phyloP scores from a whole-genome alignment of 2,113 vertebrate species.

The Cryptotis parvus region DNA sequence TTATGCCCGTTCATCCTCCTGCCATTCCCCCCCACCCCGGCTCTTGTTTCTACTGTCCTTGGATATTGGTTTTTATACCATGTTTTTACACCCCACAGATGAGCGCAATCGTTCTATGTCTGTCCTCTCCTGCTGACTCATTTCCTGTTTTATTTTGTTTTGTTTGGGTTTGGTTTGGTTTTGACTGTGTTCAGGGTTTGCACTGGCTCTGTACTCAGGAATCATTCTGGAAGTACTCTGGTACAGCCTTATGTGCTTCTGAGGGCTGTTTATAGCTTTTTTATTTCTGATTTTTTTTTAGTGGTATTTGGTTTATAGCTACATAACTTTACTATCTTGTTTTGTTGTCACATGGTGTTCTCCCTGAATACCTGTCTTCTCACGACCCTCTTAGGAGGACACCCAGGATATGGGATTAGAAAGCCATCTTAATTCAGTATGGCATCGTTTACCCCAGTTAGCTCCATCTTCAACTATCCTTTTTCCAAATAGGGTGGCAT shows the following conservation, averaged over 20 bases:
- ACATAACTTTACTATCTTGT: not conserved
- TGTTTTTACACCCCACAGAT: too few species aligned
- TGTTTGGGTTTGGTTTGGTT: too few species aligned
- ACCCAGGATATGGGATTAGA: not conserved
- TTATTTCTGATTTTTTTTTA: not conserved
- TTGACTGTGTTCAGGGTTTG: not conserved
- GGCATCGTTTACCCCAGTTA: constrained; percentile 9
- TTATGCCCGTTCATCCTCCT: too few species aligned
- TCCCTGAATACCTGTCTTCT: not conserved
- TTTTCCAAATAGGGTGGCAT: constrained; percentile 18
- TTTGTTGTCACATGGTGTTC: constrained; percentile 10
- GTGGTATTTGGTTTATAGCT: not conserved
- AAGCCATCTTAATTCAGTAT: not conserved
- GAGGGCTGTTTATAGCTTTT: not conserved
- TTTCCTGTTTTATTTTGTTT: too few species aligned
- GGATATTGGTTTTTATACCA: too few species aligned
- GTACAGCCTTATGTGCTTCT: too few species aligned
- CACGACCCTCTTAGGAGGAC: not conserved
- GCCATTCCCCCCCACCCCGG: too few species aligned
- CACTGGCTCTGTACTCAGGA: not conserved
- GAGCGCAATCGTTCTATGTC: too few species aligned
- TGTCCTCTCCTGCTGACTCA: too few species aligned
- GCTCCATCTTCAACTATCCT: not conserved
- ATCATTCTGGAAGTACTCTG: not conserved
- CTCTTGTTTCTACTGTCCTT: too few species aligned